Conservation (phyloP, 2,113 vertebrate genomes). For the Phycodurus eques region DNA sequence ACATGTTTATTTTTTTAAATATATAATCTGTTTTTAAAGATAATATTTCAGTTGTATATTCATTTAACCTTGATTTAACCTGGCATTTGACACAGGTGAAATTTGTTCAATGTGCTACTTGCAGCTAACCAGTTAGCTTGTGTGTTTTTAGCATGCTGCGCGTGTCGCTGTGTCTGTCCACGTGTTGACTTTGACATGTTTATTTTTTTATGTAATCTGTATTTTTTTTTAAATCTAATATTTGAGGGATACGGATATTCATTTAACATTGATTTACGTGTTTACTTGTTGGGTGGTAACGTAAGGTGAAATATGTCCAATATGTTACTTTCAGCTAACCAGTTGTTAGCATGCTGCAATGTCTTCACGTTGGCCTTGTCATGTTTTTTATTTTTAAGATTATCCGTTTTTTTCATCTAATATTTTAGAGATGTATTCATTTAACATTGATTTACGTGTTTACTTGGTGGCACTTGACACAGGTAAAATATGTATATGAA, state of each 20-base stretch:
- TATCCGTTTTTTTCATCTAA: too few species aligned
- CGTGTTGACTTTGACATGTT: too few species aligned
- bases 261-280: neutral
- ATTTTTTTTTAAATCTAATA: neutral
- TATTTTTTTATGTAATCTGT: too few species aligned
- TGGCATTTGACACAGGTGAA: neutral
- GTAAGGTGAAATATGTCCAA: neutral
- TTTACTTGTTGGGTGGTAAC: neutral
- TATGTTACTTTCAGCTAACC: neutral
- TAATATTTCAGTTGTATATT: neutral
- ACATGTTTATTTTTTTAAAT: neutral
- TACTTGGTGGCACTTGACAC: neutral
- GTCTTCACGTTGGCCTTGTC: neutral
- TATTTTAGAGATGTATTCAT: neutral
- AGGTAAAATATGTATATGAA: neutral
- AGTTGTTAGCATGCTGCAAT: neutral
- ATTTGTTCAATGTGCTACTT: neutral
- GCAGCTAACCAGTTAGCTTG: neutral
- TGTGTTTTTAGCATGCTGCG: neutral
- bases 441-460: neutral
- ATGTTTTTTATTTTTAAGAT: too few species aligned
- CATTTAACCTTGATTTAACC: neutral
- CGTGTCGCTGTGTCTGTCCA: neutral
- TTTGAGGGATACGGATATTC: neutral
- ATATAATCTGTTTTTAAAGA: neutral